Percentiles rank a stretch among this genome's conserved stretches.
These are phyloP conservation scores for Arvicanthis niloticus DNA, from an alignment of 2,113 vertebrate species.

Conservation along the genomic window DNA sequence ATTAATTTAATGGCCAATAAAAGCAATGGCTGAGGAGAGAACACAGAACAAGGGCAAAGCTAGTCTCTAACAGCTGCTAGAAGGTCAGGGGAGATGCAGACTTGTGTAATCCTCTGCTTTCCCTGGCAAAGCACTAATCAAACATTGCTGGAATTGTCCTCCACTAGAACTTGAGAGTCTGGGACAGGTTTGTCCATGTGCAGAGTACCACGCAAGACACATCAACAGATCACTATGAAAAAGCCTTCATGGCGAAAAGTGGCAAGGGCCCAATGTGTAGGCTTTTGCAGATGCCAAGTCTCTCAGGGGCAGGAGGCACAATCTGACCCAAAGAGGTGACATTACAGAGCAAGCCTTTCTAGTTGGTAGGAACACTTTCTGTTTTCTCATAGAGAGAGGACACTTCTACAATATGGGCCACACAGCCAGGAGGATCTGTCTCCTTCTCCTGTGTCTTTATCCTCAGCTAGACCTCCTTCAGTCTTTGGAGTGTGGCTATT, in stretches of 20 bases:
- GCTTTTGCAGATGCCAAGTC: neutral
- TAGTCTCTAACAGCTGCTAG: neutral
- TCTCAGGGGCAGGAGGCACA: neutral
- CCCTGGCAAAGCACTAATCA: neutral
- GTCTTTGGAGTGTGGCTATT: neutral
- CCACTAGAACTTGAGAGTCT: fast-evolving
- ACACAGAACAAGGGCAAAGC: neutral
- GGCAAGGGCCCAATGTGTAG: neutral
- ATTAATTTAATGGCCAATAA: slow-evolving; percentile 53
- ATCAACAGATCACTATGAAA: neutral
- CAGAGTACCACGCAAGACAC: neutral
- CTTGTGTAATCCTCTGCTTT: fast-evolving
- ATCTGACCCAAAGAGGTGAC: neutral
- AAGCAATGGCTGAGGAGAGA: neutral
- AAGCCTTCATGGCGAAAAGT: neutral
- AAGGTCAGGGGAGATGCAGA: neutral
- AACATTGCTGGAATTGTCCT: neutral
- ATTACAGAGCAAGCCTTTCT: neutral
- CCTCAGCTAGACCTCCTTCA: neutral
- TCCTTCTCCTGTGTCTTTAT: neutral
- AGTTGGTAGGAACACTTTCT: neutral
- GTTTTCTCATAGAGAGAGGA: neutral
- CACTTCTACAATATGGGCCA: neutral
- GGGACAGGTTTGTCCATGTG: neutral
- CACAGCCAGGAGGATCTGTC: neutral